Conservation (phyloP, 1,140 invertebrate species). For the Idris sp. region DNA sequence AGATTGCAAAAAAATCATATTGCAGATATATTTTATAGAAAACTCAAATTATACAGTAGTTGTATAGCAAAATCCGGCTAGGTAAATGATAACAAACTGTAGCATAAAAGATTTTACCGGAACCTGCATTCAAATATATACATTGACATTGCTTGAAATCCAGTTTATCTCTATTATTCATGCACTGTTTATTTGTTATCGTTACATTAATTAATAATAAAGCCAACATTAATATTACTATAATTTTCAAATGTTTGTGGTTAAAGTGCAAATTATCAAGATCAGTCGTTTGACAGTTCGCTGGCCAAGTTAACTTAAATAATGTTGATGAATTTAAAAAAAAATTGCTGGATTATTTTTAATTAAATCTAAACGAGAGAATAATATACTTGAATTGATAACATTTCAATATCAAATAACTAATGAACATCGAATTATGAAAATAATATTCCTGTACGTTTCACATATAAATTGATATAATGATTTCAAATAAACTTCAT, state of each 20-base stretch:
- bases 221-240: constrained; percentile 13
- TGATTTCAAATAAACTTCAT: too few species aligned
- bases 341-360: neutral
- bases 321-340: neutral
- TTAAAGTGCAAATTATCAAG: constrained; percentile 11
- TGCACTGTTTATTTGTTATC: constrained; percentile 32
- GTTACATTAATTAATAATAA: constrained; percentile 25
- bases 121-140: neutral
- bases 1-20: too few species aligned
- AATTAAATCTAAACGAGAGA: too few species aligned
- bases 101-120: neutral
- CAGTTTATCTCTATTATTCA: constrained; percentile 20
- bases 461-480: too few species aligned
- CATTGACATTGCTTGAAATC: constrained; percentile 6
- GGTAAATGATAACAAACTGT: constrained; percentile 1
- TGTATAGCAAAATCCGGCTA: neutral
- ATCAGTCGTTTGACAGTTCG: constrained; percentile 10
- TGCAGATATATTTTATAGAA: too few species aligned
- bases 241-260: constrained; percentile 8
- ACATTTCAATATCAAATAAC: too few species aligned
- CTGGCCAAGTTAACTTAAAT: neutral
- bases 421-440: too few species aligned
- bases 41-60: too few species aligned
- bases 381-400: too few species aligned
- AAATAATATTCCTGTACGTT: too few species aligned